phyloP scores from a whole-genome alignment of 1,140 invertebrate genomes.

The Steinernema khuongi region DNA sequence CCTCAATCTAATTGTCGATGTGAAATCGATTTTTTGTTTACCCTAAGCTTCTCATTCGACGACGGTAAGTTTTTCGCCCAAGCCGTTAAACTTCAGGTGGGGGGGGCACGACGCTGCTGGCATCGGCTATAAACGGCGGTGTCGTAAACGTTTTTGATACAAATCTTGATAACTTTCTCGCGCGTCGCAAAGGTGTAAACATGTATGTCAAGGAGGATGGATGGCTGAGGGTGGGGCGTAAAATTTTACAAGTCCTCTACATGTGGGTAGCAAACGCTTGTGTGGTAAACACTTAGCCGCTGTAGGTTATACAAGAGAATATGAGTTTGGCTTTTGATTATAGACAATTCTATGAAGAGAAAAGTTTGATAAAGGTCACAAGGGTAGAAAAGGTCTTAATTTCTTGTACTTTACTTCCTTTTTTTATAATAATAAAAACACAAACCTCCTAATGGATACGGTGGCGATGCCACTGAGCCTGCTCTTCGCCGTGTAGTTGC shows the following conservation, averaged over 20 bases:
- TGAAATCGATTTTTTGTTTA: background rate
- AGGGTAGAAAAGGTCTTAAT: conserved; percentile 32
- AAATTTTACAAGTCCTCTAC: background rate
- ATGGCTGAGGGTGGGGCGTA: background rate
- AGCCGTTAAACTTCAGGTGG: background rate
- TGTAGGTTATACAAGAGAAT: background rate
- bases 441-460: conserved; percentile 56
- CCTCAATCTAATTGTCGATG: background rate
- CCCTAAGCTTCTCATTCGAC: background rate
- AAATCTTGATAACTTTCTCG: conserved; percentile 17
- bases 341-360: background rate
- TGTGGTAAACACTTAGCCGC: background rate
- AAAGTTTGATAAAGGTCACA: conserved; percentile 24
- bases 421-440: conserved; percentile 19
- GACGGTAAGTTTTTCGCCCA: background rate
- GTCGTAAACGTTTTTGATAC: conserved; percentile 15
- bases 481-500: conserved; percentile 60
- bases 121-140: background rate
- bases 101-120: background rate
- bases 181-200: background rate
- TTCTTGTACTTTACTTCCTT: background rate
- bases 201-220: background rate
- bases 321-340: conserved; percentile 20
- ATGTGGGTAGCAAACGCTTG: background rate
- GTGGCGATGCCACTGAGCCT: conserved; percentile 59